Percentiles rank a stretch among this genome's conserved stretches.
These are phyloP conservation scores for Harpagifer antarcticus DNA, from an alignment of 2,797 vertebrate species.

Conservation along the genomic window DNA sequence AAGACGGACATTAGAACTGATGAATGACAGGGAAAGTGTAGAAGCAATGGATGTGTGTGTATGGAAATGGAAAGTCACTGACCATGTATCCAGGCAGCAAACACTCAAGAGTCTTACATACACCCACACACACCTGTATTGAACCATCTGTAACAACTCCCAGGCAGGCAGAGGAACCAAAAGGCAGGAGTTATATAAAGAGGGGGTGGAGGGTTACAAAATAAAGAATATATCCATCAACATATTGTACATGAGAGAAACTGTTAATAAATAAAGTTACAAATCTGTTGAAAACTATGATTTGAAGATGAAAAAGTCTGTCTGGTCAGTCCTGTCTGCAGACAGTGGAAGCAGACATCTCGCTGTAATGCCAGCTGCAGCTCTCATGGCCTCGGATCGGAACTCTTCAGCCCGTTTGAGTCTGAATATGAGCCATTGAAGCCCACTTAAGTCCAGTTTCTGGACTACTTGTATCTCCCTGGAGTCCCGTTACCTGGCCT, in stretches of 20 bases:
- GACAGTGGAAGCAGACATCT: conserved; percentile 69
- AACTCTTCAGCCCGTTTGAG: conserved; percentile 45
- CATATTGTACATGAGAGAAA: conserved; percentile 76
- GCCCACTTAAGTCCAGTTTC: conserved; percentile 46
- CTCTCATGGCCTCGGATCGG: conserved; percentile 48
- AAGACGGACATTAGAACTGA: conserved; percentile 13
- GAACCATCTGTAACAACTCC: conserved; percentile 70
- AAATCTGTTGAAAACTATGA: conserved; percentile 83
- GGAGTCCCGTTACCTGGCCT: conserved; percentile 41
- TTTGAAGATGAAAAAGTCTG: conserved; percentile 77
- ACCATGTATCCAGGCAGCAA: conserved; percentile 10
- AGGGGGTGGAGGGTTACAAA: conserved; percentile 62
- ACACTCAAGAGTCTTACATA: conserved; percentile 9
- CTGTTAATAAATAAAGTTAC: conserved; percentile 79
- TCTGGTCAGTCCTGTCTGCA: conserved; percentile 65
- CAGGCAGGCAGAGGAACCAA: conserved; percentile 51
- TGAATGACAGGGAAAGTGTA: conserved; percentile 1
- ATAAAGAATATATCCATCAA: conserved; percentile 79
- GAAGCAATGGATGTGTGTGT: conserved; percentile 2
- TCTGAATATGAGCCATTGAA: conserved; percentile 28
- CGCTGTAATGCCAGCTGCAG: conserved; percentile 53
- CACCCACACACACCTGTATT: neutral
- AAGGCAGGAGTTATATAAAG: conserved; percentile 66
- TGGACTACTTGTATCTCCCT: conserved; percentile 35
- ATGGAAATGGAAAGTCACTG: conserved; percentile 16